Conservation (phyloP, 2,797 vertebrate species). For the Tenualosa thibaudeaui region DNA sequence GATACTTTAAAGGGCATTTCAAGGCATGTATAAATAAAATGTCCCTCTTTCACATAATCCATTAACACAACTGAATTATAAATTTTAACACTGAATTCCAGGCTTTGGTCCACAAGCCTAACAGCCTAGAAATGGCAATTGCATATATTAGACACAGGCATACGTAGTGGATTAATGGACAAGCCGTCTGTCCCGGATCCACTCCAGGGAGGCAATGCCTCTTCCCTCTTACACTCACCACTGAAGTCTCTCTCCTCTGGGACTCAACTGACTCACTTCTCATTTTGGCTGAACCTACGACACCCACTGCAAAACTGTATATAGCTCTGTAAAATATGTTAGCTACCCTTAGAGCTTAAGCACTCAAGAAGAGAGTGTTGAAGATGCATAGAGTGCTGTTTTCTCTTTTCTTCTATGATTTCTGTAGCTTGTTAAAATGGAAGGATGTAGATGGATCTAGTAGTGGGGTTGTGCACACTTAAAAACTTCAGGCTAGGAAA, state of each 20-base stretch:
- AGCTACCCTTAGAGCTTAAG: background rate
- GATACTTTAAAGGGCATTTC: constrained; percentile 51
- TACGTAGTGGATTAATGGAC: constrained; percentile 52
- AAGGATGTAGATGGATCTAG: background rate
- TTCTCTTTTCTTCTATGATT: constrained; percentile 9
- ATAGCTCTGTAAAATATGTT: constrained; percentile 19
- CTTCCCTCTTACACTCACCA: constrained; percentile 14
- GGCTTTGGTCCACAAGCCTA: constrained; percentile 47
- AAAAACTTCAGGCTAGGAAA: background rate
- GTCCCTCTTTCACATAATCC: constrained; percentile 46
- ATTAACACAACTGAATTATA: constrained; percentile 60
- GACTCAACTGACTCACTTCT: background rate
- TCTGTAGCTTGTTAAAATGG: background rate
- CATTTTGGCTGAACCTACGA: constrained; percentile 8
- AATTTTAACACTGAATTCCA: constrained; percentile 50
- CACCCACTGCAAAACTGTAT: constrained; percentile 8
- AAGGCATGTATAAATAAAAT: constrained; percentile 48
- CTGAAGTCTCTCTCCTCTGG: background rate
- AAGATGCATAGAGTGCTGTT: background rate
- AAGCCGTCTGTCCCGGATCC: constrained; percentile 36
- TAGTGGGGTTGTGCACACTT: background rate
- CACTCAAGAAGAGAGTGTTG: background rate
- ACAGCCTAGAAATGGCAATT: constrained; percentile 52
- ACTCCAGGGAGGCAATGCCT: constrained; percentile 34
- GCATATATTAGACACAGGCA: constrained; percentile 51